phyloP scores from a whole-genome alignment of 2,888 invertebrate species.

The Incurvaria masculella region DNA sequence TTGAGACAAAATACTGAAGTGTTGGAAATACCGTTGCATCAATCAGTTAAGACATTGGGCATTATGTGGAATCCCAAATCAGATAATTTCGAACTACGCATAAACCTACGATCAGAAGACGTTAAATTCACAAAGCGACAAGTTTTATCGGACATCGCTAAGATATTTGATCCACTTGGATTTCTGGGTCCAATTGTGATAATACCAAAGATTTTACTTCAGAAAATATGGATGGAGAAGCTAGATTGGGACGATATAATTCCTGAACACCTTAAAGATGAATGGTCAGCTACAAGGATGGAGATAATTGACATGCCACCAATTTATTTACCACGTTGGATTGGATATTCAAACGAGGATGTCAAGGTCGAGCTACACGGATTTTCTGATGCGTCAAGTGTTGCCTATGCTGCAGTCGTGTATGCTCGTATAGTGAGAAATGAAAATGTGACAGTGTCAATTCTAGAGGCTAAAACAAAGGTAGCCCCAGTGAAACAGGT shows the following conservation, averaged over 20 bases:
- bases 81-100: not conserved
- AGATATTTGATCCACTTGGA: not conserved
- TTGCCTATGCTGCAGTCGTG: slow-evolving; percentile 17
- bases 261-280: not conserved
- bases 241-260: not conserved
- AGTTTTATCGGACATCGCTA: not conserved
- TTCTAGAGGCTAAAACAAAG: not conserved
- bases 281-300: not conserved
- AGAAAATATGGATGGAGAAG: not conserved
- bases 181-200: not conserved
- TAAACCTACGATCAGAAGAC: not conserved
- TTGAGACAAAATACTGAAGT: not conserved
- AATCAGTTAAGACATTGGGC: not conserved
- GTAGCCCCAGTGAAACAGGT: not conserved
- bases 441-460: slow-evolving; percentile 6
- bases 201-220: not conserved
- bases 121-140: not conserved
- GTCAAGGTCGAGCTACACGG: slow-evolving; percentile 15
- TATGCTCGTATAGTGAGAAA: slow-evolving; percentile 11
- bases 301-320: not conserved
- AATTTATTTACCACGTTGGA: not conserved
- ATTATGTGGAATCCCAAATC: not conserved
- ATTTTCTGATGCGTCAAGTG: slow-evolving; percentile 18
- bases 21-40: no score
- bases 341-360: slow-evolving; percentile 14